Evolutionary conservation across 1,140 invertebrate species (phyloP), one percentile per base, ranked within the genome.

Genomic region (Maniola jurtina): DNA sequence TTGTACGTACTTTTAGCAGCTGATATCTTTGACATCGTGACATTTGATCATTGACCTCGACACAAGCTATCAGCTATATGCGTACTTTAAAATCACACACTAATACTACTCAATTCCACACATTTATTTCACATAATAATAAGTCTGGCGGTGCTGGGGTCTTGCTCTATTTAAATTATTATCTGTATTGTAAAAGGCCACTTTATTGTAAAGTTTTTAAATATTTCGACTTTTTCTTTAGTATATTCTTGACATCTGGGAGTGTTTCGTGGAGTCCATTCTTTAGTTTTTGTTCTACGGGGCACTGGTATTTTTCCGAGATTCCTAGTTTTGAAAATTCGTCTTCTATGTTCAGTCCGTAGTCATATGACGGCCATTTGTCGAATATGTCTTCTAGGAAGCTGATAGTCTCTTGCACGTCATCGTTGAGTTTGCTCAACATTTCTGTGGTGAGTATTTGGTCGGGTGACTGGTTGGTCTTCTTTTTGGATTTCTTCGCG

Each of bases 141-240:
- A 14, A 14, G 14, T n/a, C 6, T 48, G 40, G 40, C 72, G 73
- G 64, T 25, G 1, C 25, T 25, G 25, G 25, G 25, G 4, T 25
- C 25, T 25, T 25, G 25, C 25, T 25, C 25, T 25, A 25, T 25
- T 25, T 25, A 60, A 79, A 64, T 77, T 72, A 69, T 69, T 64
- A 67, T 62, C 54, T 10, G 47, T 42, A 42, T 16, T 36, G 47
- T 33, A 52, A 40, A 77, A 77, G 72, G 71, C 71, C 71, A 79
- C 72, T 72, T 73, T 66, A 79, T 72, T 75, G 77, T 68, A 79
- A 72, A 72, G 68, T 84, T 64, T 88, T 87, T 60, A 89, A 75
- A 70, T 88, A 88, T 65, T 87, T 87, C 0, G 75, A 61, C 75
- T 88, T 89, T 48, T 82, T 83, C 60, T 80, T 85, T 36, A 89